Evolutionary conservation across 2,888 invertebrate genomes (phyloP).

Genomic region (Leptinotarsa tumamoca): DNA sequence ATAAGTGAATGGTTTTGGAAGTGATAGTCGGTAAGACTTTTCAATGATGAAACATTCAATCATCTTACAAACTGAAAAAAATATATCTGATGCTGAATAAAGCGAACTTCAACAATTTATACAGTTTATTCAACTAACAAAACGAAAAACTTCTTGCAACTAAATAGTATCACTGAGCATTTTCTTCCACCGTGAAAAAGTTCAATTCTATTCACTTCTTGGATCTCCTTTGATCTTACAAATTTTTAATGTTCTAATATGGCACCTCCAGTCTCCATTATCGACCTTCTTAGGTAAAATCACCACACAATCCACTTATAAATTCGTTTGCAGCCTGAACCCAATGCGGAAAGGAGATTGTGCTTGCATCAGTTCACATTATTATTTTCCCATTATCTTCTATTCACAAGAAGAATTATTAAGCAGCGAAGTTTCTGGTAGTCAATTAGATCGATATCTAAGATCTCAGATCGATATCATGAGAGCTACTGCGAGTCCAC

Average conservation of each 20-base stretch:
- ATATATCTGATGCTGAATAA: no score
- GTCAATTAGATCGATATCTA: constrained; percentile 63
- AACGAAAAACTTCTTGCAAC: no score
- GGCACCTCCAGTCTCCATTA: constrained; percentile 18
- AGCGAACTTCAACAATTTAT: no score
- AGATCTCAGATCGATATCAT: constrained; percentile 61
- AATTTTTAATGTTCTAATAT: constrained; percentile 11
- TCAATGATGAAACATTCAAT: no score
- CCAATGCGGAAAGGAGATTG: constrained; percentile 32
- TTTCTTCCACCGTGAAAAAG: not conserved
- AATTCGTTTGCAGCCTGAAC: constrained; percentile 54
- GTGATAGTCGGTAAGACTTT: no score
- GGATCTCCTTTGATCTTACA: constrained; percentile 1
- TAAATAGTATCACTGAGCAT: no score
- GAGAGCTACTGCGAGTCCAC: constrained; percentile 51
- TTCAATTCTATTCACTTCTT: not conserved
- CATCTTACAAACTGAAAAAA: no score
- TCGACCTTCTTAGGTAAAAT: constrained; percentile 23
- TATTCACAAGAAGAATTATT: constrained; percentile 48
- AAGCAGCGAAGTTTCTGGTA: constrained; percentile 48
- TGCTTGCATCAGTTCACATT: constrained; percentile 28
- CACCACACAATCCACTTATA: constrained; percentile 59
- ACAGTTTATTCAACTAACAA: no score
- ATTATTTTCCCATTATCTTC: constrained; percentile 46
- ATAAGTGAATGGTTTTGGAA: no score